Base-by-base conservation (phyloP, 2,113 vertebrate species). In the Rhizomys pruinosus region DNA sequence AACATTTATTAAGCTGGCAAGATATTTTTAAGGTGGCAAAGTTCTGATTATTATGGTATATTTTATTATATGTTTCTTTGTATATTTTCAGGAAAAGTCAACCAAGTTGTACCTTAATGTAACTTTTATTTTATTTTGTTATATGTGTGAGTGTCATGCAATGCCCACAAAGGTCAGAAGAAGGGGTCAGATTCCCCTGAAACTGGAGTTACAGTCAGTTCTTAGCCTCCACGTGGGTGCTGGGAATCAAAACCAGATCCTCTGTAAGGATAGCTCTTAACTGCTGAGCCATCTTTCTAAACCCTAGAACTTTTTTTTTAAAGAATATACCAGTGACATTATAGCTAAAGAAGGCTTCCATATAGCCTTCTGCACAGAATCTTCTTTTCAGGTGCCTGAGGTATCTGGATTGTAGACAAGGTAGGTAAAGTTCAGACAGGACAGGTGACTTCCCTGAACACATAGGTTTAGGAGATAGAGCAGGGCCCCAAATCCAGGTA, bases 41-140 rank as follows among this genome's bases (percentile, higher is more conserved):
- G n/a, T 72, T 96, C 73, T 76, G 29, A 92, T 81, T 94, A 16
- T 91, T 80, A n/a, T 81, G 20, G 82, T 66, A 4, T 68, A 47
- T 91, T 94, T 95, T 95, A 92, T 92, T 88, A 91, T 34, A 13
- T 84, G 82, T 92, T 97, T 96, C 72, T 94, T 84, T 81, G 11
- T 25, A n/a, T 94, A 89, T 90, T 92, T 97, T 92, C 68, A 82
- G 78, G 69, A 91, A 84, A 93, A 76, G 39, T 82, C 73, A 96
- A 59, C 63, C 87, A 37, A 86, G 2, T 37, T 92, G 88, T 90
- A 37, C 81, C 10, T 91, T 89, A 78, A 76, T 79, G 52, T 64
- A 71, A 94, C 2, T 52, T 52, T 52, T 52, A 52, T 52, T 52
- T 52, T 52, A 6, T 52, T 52, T 52, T 52, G 47, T 52, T 52